These are phyloP conservation scores for Lepus americanus DNA, from an alignment of 2,113 vertebrate species.

Conservation along the genomic window DNA sequence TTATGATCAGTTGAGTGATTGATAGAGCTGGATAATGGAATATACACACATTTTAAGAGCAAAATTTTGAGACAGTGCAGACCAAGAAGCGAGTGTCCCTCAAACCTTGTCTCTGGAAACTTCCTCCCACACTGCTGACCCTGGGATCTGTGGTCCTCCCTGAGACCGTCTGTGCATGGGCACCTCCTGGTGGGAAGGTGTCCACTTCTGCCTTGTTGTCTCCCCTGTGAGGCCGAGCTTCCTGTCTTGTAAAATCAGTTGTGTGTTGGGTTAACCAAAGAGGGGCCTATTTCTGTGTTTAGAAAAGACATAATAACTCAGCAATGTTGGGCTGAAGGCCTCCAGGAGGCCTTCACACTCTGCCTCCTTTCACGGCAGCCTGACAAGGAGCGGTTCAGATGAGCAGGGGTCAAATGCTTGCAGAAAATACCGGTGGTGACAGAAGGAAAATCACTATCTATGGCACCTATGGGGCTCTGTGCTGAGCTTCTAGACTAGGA, in stretches of 20 bases:
- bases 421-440: neutral
- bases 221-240: neutral
- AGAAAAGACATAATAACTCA: neutral
- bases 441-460: neutral
- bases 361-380: neutral
- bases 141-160: neutral
- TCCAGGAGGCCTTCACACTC: neutral
- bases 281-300: neutral
- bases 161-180: too few relatives aligned
- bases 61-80: neutral
- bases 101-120: neutral
- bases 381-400: neutral
- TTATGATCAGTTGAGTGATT: neutral
- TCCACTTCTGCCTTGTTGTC: neutral
- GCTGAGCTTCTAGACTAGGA: neutral
- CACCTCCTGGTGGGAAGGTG: accelerated
- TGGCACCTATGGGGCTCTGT: too few relatives aligned
- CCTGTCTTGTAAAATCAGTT: neutral
- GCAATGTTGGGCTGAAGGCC: neutral
- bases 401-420: neutral
- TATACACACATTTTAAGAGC: neutral
- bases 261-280: neutral
- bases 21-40: neutral
- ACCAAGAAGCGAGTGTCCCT: neutral
- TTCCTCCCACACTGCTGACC: accelerated